A percentile compares a stretch with the other conserved stretches of the same genome.
Conservation (phyloP, 1,140 invertebrate species). For the Hesperophylax magnus region DNA sequence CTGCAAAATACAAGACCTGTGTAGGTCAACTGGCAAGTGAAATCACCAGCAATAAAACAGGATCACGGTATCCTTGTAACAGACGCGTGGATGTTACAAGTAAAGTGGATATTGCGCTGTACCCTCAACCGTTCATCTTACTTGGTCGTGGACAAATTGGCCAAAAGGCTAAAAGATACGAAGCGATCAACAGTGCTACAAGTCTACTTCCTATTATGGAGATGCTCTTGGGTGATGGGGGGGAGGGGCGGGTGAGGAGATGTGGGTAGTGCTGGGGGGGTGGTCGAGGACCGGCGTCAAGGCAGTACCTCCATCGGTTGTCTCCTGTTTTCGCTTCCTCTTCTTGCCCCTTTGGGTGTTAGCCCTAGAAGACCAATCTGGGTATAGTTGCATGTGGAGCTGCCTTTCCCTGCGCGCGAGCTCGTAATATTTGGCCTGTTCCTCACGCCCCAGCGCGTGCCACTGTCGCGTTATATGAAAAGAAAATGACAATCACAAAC, state of each 20-base stretch:
- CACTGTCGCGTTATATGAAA: slow-evolving; percentile 82
- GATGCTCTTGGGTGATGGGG: slow-evolving; percentile 23
- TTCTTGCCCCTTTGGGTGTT: slow-evolving; percentile 98
- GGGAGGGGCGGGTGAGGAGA: not conserved
- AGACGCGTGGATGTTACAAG: not conserved
- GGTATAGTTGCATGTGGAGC: slow-evolving; percentile 98
- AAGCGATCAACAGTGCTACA: slow-evolving; percentile 33
- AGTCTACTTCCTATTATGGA: slow-evolving; percentile 33
- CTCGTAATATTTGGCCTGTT: slow-evolving; percentile 99
- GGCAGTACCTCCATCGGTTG: slow-evolving; percentile 92
- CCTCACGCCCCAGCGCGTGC: slow-evolving; percentile 98
- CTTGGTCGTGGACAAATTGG: slow-evolving; percentile 36
- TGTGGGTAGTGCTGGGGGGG: slow-evolving; percentile 34
- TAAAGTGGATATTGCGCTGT: not conserved
- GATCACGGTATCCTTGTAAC: not conserved
- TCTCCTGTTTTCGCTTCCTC: slow-evolving; percentile 99
- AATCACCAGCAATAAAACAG: not conserved
- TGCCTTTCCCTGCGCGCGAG: slow-evolving; percentile 97
- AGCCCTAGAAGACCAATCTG: slow-evolving; percentile 98
- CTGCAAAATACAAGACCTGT: slow-evolving; percentile 1
- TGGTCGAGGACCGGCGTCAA: slow-evolving; percentile 60
- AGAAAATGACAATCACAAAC: slow-evolving; percentile 62
- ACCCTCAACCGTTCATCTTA: slow-evolving; percentile 22
- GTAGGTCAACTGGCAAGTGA: not conserved
- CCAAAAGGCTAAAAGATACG: slow-evolving; percentile 44